Evolutionary conservation across 2,113 vertebrate genomes (phyloP).

Genomic region (Stegastes partitus): DNA sequence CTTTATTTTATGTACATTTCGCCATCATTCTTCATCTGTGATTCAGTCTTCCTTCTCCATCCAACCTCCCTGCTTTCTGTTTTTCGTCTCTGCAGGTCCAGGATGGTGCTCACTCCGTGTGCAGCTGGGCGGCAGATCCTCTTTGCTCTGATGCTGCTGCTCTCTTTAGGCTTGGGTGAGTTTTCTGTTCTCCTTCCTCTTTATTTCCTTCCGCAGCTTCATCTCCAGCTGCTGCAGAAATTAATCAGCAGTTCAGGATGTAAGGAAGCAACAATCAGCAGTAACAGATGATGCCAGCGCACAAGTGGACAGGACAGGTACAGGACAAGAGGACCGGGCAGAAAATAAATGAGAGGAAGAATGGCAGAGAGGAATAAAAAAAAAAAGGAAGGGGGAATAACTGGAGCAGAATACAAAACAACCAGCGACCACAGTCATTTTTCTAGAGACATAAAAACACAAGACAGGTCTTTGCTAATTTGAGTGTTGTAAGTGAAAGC

Average conservation of each 20-base stretch:
- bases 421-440: slow-evolving; percentile 12
- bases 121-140: slow-evolving; percentile 55
- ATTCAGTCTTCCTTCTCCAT: background rate
- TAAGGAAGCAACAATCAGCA: background rate
- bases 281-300: background rate
- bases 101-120: slow-evolving; percentile 63
- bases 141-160: slow-evolving; percentile 60
- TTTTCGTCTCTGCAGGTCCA: slow-evolving; percentile 66
- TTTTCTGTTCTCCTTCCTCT: slow-evolving; percentile 30
- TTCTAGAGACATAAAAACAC: slow-evolving; percentile 8
- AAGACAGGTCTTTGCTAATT: slow-evolving; percentile 49
- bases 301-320: background rate
- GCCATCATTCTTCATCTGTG: background rate
- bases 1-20: background rate
- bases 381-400: background rate
- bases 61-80: background rate
- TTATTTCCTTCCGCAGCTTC: slow-evolving; percentile 5
- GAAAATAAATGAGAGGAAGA: background rate
- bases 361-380: background rate
- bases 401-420: slow-evolving; percentile 15
- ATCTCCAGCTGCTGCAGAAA: slow-evolving; percentile 3
- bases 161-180: slow-evolving; percentile 72
- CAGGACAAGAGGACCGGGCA: background rate
- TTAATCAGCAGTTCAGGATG: slow-evolving; percentile 6
- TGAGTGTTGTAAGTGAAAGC: slow-evolving; percentile 54